These are phyloP conservation scores for Piprites chloris DNA, from an alignment of 2,113 vertebrate genomes.

Conservation along the genomic window DNA sequence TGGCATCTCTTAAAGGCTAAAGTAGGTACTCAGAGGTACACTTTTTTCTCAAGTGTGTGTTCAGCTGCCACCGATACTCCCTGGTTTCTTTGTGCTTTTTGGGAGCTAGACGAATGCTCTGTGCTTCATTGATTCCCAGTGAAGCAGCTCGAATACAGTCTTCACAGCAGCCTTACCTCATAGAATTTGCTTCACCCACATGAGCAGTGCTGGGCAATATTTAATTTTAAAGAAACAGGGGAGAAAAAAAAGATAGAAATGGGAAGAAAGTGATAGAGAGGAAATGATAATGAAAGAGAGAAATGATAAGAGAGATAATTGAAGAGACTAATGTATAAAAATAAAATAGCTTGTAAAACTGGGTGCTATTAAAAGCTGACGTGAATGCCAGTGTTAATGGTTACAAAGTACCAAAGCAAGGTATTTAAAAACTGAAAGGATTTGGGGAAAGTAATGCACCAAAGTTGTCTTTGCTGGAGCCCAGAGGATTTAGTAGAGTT, in stretches of 20 bases:
- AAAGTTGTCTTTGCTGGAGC: background rate
- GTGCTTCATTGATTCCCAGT: constrained; percentile 31
- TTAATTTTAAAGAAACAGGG: constrained; percentile 39
- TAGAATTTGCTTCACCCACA: constrained; percentile 10
- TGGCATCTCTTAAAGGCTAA: background rate
- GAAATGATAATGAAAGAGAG: background rate
- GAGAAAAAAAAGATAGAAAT: background rate
- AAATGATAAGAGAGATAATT: background rate
- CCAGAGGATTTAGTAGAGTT: background rate
- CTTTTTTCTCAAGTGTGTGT: background rate
- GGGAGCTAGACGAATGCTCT: background rate
- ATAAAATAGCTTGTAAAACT: background rate
- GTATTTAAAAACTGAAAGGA: background rate
- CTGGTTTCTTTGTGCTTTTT: background rate
- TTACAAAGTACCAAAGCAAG: background rate
- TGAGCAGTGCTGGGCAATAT: background rate
- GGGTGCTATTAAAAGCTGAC: background rate
- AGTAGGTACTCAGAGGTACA: background rate
- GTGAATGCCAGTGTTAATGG: background rate
- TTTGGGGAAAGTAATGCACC: background rate
- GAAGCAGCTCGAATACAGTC: background rate
- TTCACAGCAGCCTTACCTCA: background rate
- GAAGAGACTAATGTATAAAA: background rate
- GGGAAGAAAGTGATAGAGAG: background rate
- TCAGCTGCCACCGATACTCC: background rate